Base-by-base conservation (phyloP, 23 tunicate species). In the Styela clava region DNA sequence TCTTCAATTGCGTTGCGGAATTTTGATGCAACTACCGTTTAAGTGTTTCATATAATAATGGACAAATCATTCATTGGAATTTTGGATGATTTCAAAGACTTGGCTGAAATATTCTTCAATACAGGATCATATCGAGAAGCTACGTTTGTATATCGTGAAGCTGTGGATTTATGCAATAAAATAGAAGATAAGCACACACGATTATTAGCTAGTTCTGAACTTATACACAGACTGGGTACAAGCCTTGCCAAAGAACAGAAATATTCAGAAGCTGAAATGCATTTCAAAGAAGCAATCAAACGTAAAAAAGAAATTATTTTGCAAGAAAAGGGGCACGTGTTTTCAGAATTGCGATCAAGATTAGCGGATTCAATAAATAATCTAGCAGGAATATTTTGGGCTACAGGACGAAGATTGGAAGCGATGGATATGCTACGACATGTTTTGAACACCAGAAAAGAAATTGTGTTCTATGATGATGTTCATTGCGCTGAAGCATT, bases 391-490 rank as follows among this genome's bases (percentile, higher is more conserved):
- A 73, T 73, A 24, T 73, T 33, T 73, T 73, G 78, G 78, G 52
- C 31, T 24, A 73, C 78, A 16, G 78, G 56, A 1, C 29, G 78
- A 2, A 23, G 44, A 73, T 35, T 1, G 24, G 44, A 73, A 0
- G 78, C 52, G 24, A 33, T 73, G 26, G 78, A 73, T 16, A 30
- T 73, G 44, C 31, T 73, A 63, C 36, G 26, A 22, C 44, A 73
- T 24, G 44, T 73, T 34, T n/a, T 73, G 16, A 73, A 73, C 36
- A 22, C 31, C 16, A 73, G 78, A 26, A 73, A 73, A 73, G 78
- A 73, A 73, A 34, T 73, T n/a, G 31, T 73, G 63, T 73, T 73
- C 26, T 73, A 73, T 30, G 78, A 33, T 24, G 78, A 73, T 22
- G 36, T 33, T 23, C 29, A 73, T 34, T 24, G 21, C n/a, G 36